Evolutionary conservation across 2,888 invertebrate species (phyloP), one percentile per base, ranked within the genome.

Genomic region (Coelopa pilipes): DNA sequence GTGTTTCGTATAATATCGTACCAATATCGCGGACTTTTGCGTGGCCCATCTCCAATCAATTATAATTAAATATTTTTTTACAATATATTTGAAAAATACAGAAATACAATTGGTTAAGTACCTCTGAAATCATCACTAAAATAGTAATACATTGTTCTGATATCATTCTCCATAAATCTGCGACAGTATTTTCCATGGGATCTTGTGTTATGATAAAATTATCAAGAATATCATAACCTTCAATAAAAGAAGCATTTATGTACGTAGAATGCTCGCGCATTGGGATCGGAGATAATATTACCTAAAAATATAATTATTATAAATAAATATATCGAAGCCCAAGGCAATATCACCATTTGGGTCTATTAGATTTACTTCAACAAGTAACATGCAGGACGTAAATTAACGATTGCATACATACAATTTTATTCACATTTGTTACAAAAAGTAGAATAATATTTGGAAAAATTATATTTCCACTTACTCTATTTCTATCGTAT

Each of bases 131-230:
- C 96, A 96, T 96, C 12, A 97, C 95, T 74, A 97, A 91, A 1
- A 95, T 95, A 73, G 92, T 91, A 75, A 96, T 93, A 81, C 94
- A 93, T 84, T 97, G 96, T 84, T 97, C 97, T 0, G 94, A 93
- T 63, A 97, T 92, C 97, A 98, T 97, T 82, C 97, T 90, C 97
- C 97, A 98, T 87, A 98, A 98, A 88, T 97, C 97, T 81, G 93
- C 92, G 76, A 96, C 93, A 0, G 97, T 97, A 77, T 90, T 90
- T 70, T 96, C 95, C 79, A 96, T 87, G 0, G 98, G 97, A 88
- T 98, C 97, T 89, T 98, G 98, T 9, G 97, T 95, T 80, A 97
- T 95, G 70, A 97, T 95, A 88, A 96, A 94, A 0, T 94, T 93
- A 87, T 96, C 95, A 0, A 93, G 92, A 86, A 95, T 95, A 86